Conservation (phyloP, 2,113 vertebrate genomes). For the Lophochroa leadbeateri region DNA sequence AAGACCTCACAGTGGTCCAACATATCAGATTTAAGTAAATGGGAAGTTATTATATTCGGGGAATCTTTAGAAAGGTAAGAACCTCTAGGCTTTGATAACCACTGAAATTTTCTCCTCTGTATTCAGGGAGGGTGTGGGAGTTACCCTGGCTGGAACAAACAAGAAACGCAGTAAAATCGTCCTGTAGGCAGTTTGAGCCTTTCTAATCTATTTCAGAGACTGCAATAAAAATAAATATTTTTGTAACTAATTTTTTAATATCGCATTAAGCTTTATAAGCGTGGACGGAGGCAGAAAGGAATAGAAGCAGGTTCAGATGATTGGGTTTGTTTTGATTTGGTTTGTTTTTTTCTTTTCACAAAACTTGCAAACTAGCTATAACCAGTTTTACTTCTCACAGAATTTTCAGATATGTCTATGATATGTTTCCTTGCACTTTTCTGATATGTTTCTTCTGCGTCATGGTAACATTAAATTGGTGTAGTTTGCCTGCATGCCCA, state of each 20-base stretch:
- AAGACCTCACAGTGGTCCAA: neutral
- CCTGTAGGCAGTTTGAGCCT: slow-evolving; percentile 16
- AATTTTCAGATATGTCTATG: neutral
- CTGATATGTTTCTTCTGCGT: neutral
- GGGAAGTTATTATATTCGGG: neutral
- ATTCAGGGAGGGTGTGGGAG: neutral
- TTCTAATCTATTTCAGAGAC: slow-evolving; percentile 33
- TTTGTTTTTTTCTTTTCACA: neutral
- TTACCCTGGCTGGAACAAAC: neutral
- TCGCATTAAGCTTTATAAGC: slow-evolving; percentile 55
- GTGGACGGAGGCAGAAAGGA: neutral
- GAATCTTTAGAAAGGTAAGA: slow-evolving; percentile 19
- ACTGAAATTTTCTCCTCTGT: neutral
- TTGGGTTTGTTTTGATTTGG: neutral
- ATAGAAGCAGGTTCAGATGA: neutral
- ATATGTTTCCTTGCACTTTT: neutral
- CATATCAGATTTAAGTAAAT: neutral
- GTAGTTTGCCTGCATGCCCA: neutral
- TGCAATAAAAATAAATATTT: slow-evolving; percentile 27
- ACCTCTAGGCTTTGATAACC: neutral
- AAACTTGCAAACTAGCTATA: neutral
- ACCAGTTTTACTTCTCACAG: neutral
- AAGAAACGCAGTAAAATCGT: slow-evolving; percentile 29
- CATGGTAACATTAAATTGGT: neutral
- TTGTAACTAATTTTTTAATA: slow-evolving; percentile 55